phyloP scores from a whole-genome alignment of 2,797 vertebrate genomes.

The Urophycis tenuis region DNA sequence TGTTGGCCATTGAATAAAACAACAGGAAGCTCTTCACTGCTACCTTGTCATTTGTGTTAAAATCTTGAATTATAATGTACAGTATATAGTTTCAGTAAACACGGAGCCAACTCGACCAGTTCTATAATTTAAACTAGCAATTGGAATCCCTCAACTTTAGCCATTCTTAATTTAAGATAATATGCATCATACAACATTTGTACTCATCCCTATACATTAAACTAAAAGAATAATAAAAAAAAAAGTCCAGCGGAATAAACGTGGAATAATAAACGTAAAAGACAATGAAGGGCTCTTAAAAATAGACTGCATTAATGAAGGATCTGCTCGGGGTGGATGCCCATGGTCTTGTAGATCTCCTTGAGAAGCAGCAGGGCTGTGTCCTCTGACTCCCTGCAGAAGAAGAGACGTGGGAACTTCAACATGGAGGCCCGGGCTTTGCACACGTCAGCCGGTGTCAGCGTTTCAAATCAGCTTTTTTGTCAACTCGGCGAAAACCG shows the following conservation, averaged over 20 bases:
- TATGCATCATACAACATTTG: slow-evolving; percentile 61
- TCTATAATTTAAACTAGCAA: slow-evolving; percentile 59
- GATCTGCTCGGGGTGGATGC: slow-evolving; percentile 80
- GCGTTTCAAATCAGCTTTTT: not conserved
- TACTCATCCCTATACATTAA: slow-evolving; percentile 61
- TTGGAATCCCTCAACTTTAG: slow-evolving; percentile 47
- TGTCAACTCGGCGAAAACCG: not conserved
- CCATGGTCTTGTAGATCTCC: slow-evolving; percentile 89
- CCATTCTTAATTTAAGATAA: slow-evolving; percentile 74
- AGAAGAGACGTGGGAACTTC: slow-evolving; percentile 6
- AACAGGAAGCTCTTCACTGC: slow-evolving; percentile 31
- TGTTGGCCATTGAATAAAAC: slow-evolving; percentile 57
- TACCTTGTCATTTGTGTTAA: slow-evolving; percentile 27
- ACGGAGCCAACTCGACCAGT: slow-evolving; percentile 28
- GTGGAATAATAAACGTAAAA: no score
- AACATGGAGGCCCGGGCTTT: not conserved
- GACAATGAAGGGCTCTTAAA: no score
- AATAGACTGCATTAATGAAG: slow-evolving; percentile 69
- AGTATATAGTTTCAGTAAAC: slow-evolving; percentile 40
- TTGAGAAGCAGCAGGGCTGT: slow-evolving; percentile 92
- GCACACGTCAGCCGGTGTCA: not conserved
- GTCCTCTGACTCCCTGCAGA: slow-evolving; percentile 92
- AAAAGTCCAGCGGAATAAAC: no score
- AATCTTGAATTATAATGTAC: slow-evolving; percentile 35
- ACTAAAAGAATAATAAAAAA: slow-evolving; percentile 45